Percentiles rank a stretch among this genome's conserved stretches.
These are phyloP conservation scores for Aegotheles bennettii DNA, from an alignment of 2,113 vertebrate species.

Conservation along the genomic window DNA sequence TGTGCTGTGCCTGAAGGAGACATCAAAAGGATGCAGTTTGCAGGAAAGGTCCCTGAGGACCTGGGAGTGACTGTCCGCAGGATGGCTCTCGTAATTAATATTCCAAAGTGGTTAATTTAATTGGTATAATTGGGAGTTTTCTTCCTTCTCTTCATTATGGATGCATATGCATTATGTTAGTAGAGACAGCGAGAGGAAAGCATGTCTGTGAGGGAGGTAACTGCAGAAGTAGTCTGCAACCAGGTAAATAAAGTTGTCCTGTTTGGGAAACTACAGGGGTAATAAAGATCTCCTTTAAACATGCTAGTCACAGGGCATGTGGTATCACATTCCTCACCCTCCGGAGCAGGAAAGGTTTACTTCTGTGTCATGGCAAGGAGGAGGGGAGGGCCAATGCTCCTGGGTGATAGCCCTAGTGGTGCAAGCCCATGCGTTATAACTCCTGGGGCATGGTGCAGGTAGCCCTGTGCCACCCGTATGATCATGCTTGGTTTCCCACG, in stretches of 20 bases:
- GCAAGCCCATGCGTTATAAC: background rate
- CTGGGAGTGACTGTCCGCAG: background rate
- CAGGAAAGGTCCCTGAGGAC: background rate
- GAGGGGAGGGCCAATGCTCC: background rate
- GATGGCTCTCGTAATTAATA: background rate
- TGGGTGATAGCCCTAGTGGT: background rate
- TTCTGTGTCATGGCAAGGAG: background rate
- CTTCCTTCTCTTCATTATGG: background rate
- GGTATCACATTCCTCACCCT: background rate
- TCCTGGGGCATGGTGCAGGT: background rate
- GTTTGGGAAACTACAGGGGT: background rate
- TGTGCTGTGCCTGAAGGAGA: background rate
- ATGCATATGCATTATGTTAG: background rate
- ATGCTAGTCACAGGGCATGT: background rate
- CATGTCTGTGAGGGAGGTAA: background rate
- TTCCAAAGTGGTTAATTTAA: conserved; percentile 10
- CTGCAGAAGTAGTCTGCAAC: background rate
- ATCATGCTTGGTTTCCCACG: background rate
- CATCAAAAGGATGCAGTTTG: background rate
- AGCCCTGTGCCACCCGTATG: background rate
- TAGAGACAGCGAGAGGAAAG: background rate
- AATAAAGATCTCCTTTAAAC: background rate
- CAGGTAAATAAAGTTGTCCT: background rate
- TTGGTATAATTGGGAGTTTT: background rate
- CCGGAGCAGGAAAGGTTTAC: background rate